Percentiles rank a stretch among this genome's conserved stretches.
These are phyloP conservation scores for Aurelia aurita DNA, from an alignment of 30 jellyfish, hydroid and myxozoan genomes.

Conservation along the genomic window DNA sequence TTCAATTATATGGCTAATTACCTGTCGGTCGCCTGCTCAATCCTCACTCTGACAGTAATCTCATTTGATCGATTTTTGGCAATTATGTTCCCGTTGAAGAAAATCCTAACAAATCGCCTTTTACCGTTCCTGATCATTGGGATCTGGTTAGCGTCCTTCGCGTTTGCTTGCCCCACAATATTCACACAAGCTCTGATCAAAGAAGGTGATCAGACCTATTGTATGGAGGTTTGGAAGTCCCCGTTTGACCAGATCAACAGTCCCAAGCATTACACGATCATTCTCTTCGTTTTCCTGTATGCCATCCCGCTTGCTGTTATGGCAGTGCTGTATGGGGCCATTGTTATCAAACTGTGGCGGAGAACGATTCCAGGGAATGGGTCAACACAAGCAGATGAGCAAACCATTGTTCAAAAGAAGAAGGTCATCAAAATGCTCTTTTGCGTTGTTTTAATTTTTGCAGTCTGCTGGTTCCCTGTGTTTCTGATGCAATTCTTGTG, in stretches of 20 bases:
- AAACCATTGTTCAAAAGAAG: constrained; percentile 23
- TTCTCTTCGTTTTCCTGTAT: constrained; percentile 74
- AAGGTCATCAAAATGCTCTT: constrained; percentile 85
- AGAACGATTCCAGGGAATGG: constrained; percentile 61
- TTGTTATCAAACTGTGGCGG: constrained; percentile 74
- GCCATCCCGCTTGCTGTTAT: constrained; percentile 69
- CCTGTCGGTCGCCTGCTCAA: constrained; percentile 83
- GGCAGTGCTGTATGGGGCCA: constrained; percentile 69
- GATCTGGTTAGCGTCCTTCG: constrained; percentile 73
- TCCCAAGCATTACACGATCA: constrained; percentile 84
- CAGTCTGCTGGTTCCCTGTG: constrained; percentile 89
- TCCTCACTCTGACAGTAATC: constrained; percentile 60
- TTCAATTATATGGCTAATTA: constrained; percentile 60
- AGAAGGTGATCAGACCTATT: constrained; percentile 31
- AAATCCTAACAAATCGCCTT: constrained; percentile 34
- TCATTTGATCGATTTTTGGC: constrained; percentile 89
- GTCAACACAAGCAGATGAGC: constrained; percentile 36
- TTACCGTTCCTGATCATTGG: constrained; percentile 41
- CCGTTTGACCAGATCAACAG: constrained; percentile 72
- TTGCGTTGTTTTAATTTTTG: constrained; percentile 51
- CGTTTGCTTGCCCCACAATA: constrained; percentile 82
- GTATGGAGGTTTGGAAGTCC: constrained; percentile 76
- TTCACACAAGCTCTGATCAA: constrained; percentile 62
- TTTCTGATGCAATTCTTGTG: constrained; percentile 62
- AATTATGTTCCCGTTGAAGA: constrained; percentile 66